Evolutionary conservation across 2,113 vertebrate species (phyloP), one percentile per base, ranked within the genome.

Genomic region (Hypomesus transpacificus): DNA sequence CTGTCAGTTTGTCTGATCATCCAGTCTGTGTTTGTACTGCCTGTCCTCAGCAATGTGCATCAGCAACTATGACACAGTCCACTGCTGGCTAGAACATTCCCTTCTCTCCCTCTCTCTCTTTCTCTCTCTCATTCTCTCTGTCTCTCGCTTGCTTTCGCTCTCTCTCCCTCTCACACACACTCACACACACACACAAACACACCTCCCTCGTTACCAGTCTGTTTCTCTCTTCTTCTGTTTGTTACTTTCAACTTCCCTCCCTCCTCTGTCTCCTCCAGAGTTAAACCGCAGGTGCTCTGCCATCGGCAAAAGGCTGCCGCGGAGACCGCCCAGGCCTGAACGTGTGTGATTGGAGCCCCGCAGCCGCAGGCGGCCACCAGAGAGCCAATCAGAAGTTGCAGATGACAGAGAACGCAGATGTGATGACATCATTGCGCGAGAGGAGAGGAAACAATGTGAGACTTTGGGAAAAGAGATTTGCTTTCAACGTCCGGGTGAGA

Each of bases 41-140:
- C 50, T 61, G 81, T 74, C 77, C 28, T 53, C 66, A 62, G 73
- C 76, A 78, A 78, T 75, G 76, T 82, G 83, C 75, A 73, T 63
- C 57, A 81, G 79, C 72, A 78, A 75, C 67, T 78, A 65, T 80
- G 79, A 82, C 79, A 70, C 68, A 2, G 39, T 57, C 20, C 50
- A 51, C 57, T 0, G 1, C 72, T 66, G 73, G 80, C 77, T 66
- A 80, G 52, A 39, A 63, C 11, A 26, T 3, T 14, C 21, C 70
- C 62, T 58, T 58, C 56, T 21, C 14, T 68, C 64, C 65, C 52
- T 26, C 58, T 52, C n/a, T 11, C 7, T 17, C 20, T 20, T 4
- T 21, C 66, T 2, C n/a, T 73, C 52, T 74, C 66, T 67, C n/a
- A 26, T 26, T n/a, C 56, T 58, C 56, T 21, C 31, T 34, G 31